These are phyloP conservation scores for Sebastes melanostomus DNA, from an alignment of 2,797 vertebrate species.

Conservation along the genomic window DNA sequence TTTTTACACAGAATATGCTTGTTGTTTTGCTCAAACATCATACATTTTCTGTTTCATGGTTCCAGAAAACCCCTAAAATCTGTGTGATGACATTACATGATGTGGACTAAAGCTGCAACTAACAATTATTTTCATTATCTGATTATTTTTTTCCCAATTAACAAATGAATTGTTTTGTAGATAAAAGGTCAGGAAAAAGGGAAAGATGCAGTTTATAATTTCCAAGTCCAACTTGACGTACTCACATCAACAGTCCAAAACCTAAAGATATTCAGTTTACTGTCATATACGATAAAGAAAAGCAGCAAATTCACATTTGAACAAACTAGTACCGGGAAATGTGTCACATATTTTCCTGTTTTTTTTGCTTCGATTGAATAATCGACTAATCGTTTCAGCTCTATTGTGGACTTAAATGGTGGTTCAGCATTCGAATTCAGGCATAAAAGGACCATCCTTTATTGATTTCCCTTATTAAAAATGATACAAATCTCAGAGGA, in stretches of 20 bases:
- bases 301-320: background rate
- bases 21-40: background rate
- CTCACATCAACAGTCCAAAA: background rate
- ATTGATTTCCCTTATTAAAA: background rate
- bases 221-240: background rate
- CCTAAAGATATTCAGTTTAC: background rate
- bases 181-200: background rate
- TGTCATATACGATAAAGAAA: background rate
- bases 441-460: background rate
- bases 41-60: background rate
- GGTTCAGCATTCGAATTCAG: background rate
- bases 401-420: background rate
- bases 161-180: rapidly evolving
- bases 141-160: background rate
- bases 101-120: background rate
- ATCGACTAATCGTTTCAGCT: background rate
- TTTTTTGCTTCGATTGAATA: background rate
- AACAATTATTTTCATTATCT: background rate
- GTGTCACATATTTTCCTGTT: background rate
- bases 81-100: background rate
- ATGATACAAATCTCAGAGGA: background rate
- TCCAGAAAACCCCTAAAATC: background rate
- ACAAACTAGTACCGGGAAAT: no score
- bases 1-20: slow-evolving; percentile 1
- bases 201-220: background rate